Evolutionary conservation across 2,797 vertebrate species (phyloP).

Genomic region (Oophaga sylvatica): DNA sequence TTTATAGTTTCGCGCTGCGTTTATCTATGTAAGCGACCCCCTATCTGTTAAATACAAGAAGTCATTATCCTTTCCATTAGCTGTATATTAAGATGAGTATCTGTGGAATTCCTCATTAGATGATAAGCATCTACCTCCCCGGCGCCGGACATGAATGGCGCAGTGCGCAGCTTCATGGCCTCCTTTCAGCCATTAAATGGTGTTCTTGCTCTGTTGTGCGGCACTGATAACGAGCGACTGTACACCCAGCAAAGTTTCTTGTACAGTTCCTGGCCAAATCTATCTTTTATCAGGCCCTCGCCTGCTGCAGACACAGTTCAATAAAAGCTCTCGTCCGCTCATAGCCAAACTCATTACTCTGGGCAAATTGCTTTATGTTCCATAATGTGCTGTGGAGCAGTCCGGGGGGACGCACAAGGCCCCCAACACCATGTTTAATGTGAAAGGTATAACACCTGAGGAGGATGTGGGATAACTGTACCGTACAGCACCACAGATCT

Average conservation of each 20-base stretch:
- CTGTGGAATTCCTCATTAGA: conserved; percentile 62
- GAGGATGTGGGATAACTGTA: background rate
- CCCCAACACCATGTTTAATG: conserved; percentile 73
- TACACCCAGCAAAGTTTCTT: conserved; percentile 32
- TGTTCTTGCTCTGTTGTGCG: conserved; percentile 49
- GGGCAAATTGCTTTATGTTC: conserved; percentile 74
- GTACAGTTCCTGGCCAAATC: conserved; percentile 31
- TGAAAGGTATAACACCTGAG: conserved; percentile 75
- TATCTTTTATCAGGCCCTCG: conserved; percentile 63
- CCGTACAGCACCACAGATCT: background rate
- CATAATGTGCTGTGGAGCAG: conserved; percentile 68
- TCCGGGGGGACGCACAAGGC: conserved; percentile 66
- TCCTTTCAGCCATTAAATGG: conserved; percentile 45
- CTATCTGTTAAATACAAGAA: background rate
- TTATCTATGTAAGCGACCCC: background rate
- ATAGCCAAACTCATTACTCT: conserved; percentile 74
- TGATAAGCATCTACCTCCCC: conserved; percentile 60
- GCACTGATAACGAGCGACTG: conserved; percentile 39
- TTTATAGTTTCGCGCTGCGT: background rate
- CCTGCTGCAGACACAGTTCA: conserved; percentile 68
- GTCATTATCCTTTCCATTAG: conserved; percentile 27
- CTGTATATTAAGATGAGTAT: conserved; percentile 8
- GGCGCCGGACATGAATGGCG: conserved; percentile 60
- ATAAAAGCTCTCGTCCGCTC: conserved; percentile 68
- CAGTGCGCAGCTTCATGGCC: background rate